Conservation (phyloP, 2,797 vertebrate species). For the Hoplostethus mediterraneus region DNA sequence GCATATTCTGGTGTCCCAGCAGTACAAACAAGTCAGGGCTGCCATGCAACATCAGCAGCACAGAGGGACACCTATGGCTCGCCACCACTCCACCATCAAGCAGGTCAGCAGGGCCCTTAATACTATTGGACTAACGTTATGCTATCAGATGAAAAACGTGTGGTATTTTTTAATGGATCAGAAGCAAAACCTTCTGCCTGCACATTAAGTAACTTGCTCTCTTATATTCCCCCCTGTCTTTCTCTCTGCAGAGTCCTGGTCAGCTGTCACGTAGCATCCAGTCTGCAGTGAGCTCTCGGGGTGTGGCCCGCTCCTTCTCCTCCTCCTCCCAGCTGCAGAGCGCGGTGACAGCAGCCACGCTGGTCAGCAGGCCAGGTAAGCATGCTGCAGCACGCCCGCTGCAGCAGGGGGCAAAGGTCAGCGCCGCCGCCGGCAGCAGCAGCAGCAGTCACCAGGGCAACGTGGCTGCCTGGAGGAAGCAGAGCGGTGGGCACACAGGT, state of each 20-base stretch:
- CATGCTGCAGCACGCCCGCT: conserved; percentile 89
- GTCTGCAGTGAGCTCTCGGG: conserved; percentile 80
- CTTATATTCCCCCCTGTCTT: not conserved
- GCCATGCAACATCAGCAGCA: conserved; percentile 77
- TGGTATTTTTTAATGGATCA: too few relatives aligned
- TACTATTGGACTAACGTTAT: not conserved
- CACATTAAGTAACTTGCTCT: not conserved
- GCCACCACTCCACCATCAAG: conserved; percentile 91
- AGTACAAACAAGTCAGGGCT: conserved; percentile 83
- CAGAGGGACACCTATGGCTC: conserved; percentile 82
- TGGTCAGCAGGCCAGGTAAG: conserved; percentile 91
- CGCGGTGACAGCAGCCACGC: conserved; percentile 85
- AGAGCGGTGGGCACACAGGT: conserved; percentile 90
- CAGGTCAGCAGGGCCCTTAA: conserved; percentile 81
- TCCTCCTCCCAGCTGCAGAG: conserved; percentile 93
- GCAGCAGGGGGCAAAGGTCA: conserved; percentile 88
- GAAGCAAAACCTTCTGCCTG: not conserved
- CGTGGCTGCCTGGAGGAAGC: conserved; percentile 93
- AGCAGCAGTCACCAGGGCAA: conserved; percentile 82
- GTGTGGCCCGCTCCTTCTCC: conserved; percentile 90
- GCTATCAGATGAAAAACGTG: too few relatives aligned
- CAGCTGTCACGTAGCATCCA: conserved; percentile 90
- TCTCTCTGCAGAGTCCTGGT: conserved; percentile 81
- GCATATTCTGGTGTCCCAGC: conserved; percentile 80
- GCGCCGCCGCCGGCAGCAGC: conserved; percentile 73